These are phyloP conservation scores for Sphenodon punctatus DNA, from an alignment of 2,797 vertebrate species.

Conservation along the genomic window DNA sequence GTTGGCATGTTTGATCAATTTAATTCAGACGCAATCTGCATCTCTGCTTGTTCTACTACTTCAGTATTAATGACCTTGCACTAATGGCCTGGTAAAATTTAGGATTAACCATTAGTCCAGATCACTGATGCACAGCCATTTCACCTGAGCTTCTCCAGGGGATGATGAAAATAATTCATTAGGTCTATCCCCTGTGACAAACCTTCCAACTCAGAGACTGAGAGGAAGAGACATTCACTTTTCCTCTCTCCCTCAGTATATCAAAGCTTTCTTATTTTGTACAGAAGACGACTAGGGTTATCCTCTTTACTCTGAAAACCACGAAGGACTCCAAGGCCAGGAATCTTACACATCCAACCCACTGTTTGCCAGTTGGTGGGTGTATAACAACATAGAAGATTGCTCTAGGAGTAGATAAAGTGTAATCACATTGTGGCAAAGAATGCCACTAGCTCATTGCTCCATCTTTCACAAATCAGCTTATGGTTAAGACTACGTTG, in stretches of 20 bases:
- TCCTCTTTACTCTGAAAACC: not conserved
- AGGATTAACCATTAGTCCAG: not conserved
- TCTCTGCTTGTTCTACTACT: not conserved
- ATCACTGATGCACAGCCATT: not conserved
- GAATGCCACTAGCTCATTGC: not conserved
- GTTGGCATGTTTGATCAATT: not conserved
- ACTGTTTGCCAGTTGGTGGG: too few species aligned
- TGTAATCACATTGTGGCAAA: not conserved
- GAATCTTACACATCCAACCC: not conserved
- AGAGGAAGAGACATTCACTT: not conserved
- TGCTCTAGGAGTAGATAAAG: not conserved
- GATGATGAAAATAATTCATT: not conserved
- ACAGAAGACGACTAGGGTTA: not conserved
- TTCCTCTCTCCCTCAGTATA: not conserved
- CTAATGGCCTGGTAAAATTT: too few species aligned
- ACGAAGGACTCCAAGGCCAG: not conserved
- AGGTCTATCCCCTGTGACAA: not conserved
- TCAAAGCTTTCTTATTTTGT: not conserved
- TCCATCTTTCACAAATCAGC: too few species aligned
- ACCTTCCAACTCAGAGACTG: too few species aligned
- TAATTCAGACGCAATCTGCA: not conserved
- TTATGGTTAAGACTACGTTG: too few species aligned
- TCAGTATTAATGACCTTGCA: not conserved
- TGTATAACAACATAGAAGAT: too few species aligned
- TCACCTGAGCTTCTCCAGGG: not conserved